Base-by-base conservation (phyloP, 1,140 invertebrate species). In the Plutomurus gul region DNA sequence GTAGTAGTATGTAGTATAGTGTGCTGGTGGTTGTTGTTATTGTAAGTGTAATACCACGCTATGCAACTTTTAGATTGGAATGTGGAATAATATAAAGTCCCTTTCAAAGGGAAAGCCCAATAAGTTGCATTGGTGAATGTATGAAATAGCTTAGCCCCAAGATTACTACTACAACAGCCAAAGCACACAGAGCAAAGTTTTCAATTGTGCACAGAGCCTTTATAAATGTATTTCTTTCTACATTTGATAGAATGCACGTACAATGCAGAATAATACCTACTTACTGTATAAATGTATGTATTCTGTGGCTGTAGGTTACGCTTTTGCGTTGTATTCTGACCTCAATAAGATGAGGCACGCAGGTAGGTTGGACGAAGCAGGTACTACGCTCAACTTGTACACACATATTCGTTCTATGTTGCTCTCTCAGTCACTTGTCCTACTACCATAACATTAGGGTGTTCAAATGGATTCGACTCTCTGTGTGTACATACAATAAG, bases 311-410 rank as follows among this genome's bases (percentile, higher is more conserved):
- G 65, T 82, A 79, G 81, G 77, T 82, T 82, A 73, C 27, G 43
- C 77, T 79, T 82, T 74, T 82, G 81, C 81, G 81, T 82, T 56
- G 74, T 74, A 82, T 46, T 75, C 75, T 82, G 81, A 82, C 81
- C 81, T 82, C 77, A 82, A 79, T 82, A 79, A 56, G 27, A 73
- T 74, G 27, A 77, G 65, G 56, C 76, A 81, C 43, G 80, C 77
- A 78, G 80, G 71, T 46, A 81, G 25, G n/a, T n/a, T n/a, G n/a
- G n/a, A n/a, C n/a, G n/a, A 39, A 40, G 56, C 27, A 70, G 60
- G 60, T 18, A n/a, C n/a, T n/a, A n/a, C n/a, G n/a, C n/a, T n/a
- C n/a, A n/a, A n/a, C n/a, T n/a, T n/a, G n/a, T n/a, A n/a, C n/a
- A n/a, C n/a, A n/a, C n/a, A n/a, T n/a, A n/a, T n/a, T n/a, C n/a